Evolutionary conservation across 2,797 vertebrate genomes (phyloP), one percentile per base, ranked within the genome.

Genomic region (Rhinoraja longicauda): DNA sequence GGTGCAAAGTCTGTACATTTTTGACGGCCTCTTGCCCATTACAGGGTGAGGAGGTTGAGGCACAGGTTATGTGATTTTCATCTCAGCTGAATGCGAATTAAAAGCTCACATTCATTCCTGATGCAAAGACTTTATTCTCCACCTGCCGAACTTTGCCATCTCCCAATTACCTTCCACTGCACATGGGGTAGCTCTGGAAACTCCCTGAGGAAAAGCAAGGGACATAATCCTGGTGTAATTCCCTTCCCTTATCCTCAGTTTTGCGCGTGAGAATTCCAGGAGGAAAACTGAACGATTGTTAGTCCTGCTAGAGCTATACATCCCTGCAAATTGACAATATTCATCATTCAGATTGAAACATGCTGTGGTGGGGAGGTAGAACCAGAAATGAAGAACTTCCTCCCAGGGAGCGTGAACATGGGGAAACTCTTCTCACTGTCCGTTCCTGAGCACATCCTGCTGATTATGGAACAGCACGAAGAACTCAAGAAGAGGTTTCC

Each of bases 401-500:
- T 24, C n/a, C n/a, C 86, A 39, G 86, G n/a, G 59, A 90, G 62
- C 2, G 21, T 36, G 64, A 19, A 64, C 62, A 67, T 90, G 6
- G 17, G 62, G 19, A 17, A 64, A 4, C 5, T 62, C 32, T 62
- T 67, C 86, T 90, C 7, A 26, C 6, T 15, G 62, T 9, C 29
- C 36, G 29, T 29, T 36, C 86, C 21, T 90, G n/a, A 32, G 5
- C 26, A 29, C 82, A 53, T 86, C 53, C 57, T n/a, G 4, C 24
- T n/a, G 9, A 82, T 7, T 19, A n/a, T 19, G 62, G 21, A 57
- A 53, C 24, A 29, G 6, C 79, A 59, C 24, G 29, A 12, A 57
- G 13, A 26, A 4, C 10, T 94, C 95, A 94, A 94, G 94, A 93
- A 78, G 94, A 95, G 93, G 57, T 84, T 93, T 94, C 94, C 94